Evolutionary conservation across 1,140 invertebrate genomes (phyloP).

Genomic region (Zophobas atratus): DNA sequence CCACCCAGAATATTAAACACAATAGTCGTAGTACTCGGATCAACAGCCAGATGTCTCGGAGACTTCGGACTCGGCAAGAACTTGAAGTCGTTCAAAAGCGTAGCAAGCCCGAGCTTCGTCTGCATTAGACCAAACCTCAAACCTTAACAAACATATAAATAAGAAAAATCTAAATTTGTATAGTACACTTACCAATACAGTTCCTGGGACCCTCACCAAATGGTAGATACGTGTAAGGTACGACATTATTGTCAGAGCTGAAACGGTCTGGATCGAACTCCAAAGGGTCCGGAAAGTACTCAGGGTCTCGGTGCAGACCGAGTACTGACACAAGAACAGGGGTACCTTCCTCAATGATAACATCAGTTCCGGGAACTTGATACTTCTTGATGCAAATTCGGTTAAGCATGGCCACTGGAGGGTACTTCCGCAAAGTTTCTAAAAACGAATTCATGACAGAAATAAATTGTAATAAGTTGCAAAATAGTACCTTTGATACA

Average conservation of each 20-base stretch:
- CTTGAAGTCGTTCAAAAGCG: conserved; percentile 47
- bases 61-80: conserved; percentile 22
- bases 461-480: neutral
- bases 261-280: conserved; percentile 77
- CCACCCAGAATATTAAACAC: conserved; percentile 30
- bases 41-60: conserved; percentile 11
- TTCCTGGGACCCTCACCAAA: conserved; percentile 74
- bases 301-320: conserved; percentile 65
- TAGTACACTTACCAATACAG: conserved; percentile 69
- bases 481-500: conserved; percentile 68
- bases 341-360: conserved; percentile 59
- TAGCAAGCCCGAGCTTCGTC: conserved; percentile 66
- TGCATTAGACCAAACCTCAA: conserved; percentile 70
- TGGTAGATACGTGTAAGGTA: conserved; percentile 70
- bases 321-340: conserved; percentile 59
- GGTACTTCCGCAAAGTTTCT: conserved; percentile 66
- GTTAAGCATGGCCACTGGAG: conserved; percentile 65
- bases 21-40: conserved; percentile 39
- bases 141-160: conserved; percentile 52
- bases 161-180: conserved; percentile 25
- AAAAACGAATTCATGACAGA: conserved; percentile 45
- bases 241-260: conserved; percentile 65
- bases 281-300: conserved; percentile 73
- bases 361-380: conserved; percentile 58
- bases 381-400: conserved; percentile 64